Evolutionary conservation across 2,797 vertebrate species (phyloP).

Genomic region (Pteronotus mesoamericanus): DNA sequence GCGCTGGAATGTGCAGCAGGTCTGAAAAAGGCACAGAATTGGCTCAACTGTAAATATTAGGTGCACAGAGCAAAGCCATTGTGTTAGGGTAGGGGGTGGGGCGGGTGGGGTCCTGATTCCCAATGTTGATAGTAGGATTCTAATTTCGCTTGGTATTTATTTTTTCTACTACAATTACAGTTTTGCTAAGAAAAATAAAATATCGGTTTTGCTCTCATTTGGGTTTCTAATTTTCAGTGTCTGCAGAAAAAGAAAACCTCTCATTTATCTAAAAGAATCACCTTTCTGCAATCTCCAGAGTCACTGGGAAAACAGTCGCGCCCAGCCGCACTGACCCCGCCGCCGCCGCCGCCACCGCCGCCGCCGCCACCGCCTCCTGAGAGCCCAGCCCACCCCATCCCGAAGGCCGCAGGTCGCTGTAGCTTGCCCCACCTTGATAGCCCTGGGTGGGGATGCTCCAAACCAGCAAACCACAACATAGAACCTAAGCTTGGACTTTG

Average conservation of each 20-base stretch:
- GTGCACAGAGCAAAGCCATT: slow-evolving; percentile 34
- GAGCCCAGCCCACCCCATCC: not conserved
- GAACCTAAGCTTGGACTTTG: not conserved
- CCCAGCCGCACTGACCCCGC: no score
- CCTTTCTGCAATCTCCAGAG: not conserved
- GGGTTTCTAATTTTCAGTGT: slow-evolving; percentile 23
- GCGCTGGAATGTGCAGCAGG: slow-evolving; percentile 40
- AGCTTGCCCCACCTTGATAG: fast-evolving
- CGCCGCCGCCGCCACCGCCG: not conserved
- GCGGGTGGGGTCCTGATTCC: slow-evolving; percentile 40
- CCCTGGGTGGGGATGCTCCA: not conserved
- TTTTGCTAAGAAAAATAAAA: slow-evolving; percentile 63
- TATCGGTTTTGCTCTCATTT: not conserved
- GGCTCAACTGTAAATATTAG: slow-evolving; percentile 53
- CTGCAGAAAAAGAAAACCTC: not conserved
- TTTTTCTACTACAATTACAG: slow-evolving; percentile 55
- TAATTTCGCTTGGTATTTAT: slow-evolving; percentile 32
- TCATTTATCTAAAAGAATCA: slow-evolving; percentile 26
- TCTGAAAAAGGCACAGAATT: slow-evolving; percentile 39
- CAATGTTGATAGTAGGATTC: slow-evolving; percentile 31
- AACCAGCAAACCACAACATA: not conserved
- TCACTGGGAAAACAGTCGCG: not conserved
- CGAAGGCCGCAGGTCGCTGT: not conserved
- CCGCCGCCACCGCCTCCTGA: not conserved
- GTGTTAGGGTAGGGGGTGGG: not conserved